These are phyloP conservation scores for Phaedon cochleariae DNA, from an alignment of 2,888 invertebrate species.

Conservation along the genomic window DNA sequence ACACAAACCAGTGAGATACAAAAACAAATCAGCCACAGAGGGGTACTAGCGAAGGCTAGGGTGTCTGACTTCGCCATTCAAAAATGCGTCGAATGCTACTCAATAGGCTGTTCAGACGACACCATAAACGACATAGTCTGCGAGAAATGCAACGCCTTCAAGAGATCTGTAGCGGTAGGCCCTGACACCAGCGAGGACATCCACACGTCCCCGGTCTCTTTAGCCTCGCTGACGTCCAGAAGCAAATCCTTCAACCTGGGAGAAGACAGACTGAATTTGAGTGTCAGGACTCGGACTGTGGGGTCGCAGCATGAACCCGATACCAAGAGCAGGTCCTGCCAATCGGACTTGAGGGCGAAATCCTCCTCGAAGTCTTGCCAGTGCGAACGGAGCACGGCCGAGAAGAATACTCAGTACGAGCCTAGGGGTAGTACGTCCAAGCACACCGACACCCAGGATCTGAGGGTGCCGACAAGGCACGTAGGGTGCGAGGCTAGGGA, in stretches of 20 bases:
- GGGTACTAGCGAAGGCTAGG: constrained; percentile 43
- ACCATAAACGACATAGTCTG: constrained; percentile 64
- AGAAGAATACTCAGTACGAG: constrained; percentile 56
- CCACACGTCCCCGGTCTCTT: constrained; percentile 60
- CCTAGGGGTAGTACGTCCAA: constrained; percentile 42
- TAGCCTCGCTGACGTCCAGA: constrained; percentile 63
- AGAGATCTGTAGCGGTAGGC: constrained; percentile 69
- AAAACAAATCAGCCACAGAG: constrained; percentile 32
- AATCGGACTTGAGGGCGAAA: constrained; percentile 52
- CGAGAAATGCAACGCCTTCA: constrained; percentile 64
- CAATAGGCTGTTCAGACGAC: constrained; percentile 66
- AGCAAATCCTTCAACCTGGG: constrained; percentile 71
- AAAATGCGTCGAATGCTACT: constrained; percentile 60
- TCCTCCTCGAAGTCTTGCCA: constrained; percentile 53
- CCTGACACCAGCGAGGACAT: constrained; percentile 58
- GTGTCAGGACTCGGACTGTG: constrained; percentile 63
- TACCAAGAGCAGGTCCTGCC: constrained; percentile 53
- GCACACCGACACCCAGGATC: constrained; percentile 56
- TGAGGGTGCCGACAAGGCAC: constrained; percentile 45
- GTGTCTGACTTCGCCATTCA: constrained; percentile 60
- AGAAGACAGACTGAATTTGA: constrained; percentile 63
- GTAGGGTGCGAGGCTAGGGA: constrained; percentile 51
- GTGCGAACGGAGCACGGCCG: constrained; percentile 47
- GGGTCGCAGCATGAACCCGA: constrained; percentile 55
- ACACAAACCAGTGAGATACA: constrained; percentile 48